Evolutionary conservation across 2,797 vertebrate species (phyloP), one percentile per base, ranked within the genome.

Genomic region (Acanthis flammea): DNA sequence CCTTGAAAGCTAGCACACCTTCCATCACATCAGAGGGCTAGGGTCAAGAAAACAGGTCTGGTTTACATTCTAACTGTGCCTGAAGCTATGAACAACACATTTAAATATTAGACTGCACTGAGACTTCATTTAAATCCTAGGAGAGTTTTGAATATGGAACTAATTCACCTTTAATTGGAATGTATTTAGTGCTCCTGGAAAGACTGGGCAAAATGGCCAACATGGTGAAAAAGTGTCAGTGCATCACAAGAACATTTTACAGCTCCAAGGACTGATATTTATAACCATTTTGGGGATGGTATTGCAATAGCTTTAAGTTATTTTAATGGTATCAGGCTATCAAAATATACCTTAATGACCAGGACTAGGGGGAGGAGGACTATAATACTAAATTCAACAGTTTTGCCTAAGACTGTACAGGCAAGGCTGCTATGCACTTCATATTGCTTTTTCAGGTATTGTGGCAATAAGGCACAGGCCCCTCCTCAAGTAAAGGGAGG

Each of bases 391-490:
- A 95, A 94, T 89, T 71, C 67, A 91, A 66, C 76, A 86, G 89
- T 92, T 95, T 95, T 96, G 94, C 95, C 94, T 91, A 88, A 80
- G 41, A 85, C 71, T 72, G 14, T 70, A 53, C 67, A 82, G 95
- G 83, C 86, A 87, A 95, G 70, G 92, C 95, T 95, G 95, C 95
- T 95, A 96, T 96, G 91, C 92, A 94, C 92, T 97, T 94, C 87
- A 76, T 92, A 67, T 1, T 82, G 93, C 87, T 94, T 93, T 96
- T 96, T 96, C 94, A 96, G 80, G 94, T 96, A 96, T 96, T 89
- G 84, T 91, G 91, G 94, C 95, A 96, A 96, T 96, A 97, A 96
- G 94, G 90, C 86, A 94, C 88, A 88, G 88, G 90, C 89, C 91
- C 85, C 94, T 97, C 92, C 90, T 94, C 42, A 82, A 84, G 57